phyloP scores from a whole-genome alignment of 2,888 invertebrate genomes.

The Lepidocyrtoides sp. region DNA sequence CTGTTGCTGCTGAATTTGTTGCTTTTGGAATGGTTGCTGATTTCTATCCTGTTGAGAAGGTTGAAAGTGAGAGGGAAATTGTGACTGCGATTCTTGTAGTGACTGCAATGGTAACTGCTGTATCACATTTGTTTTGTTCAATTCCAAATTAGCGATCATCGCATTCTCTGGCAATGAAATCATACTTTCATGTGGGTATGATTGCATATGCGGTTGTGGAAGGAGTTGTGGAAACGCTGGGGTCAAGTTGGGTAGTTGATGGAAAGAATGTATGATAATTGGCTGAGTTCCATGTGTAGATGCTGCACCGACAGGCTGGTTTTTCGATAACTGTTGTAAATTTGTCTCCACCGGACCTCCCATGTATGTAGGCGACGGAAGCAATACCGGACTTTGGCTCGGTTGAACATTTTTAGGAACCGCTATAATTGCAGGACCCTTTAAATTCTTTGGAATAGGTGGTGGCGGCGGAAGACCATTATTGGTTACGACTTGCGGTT shows the following conservation, averaged over 20 bases:
- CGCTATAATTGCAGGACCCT: constrained; percentile 71
- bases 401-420: constrained; percentile 55
- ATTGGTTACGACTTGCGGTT: not conserved
- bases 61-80: not conserved
- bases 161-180: constrained; percentile 72
- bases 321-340: constrained; percentile 17
- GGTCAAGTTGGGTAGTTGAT: constrained; percentile 54
- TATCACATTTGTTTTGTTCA: constrained; percentile 35
- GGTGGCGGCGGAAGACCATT: constrained; percentile 36
- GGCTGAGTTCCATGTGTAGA: constrained; percentile 40
- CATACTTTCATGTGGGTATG: constrained; percentile 37
- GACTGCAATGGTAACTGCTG: not conserved
- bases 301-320: not conserved
- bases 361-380: constrained; percentile 24
- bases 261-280: constrained; percentile 60
- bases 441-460: constrained; percentile 62
- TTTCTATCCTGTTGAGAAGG: constrained; percentile 1
- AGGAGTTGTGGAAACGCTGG: constrained; percentile 42
- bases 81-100: not conserved
- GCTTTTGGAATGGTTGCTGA: not conserved
- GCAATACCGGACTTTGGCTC: constrained; percentile 23
- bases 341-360: constrained; percentile 33
- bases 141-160: not conserved
- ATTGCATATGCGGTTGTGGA: constrained; percentile 19
- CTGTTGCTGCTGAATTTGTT: not conserved